A percentile compares a stretch with the other conserved stretches of the same genome.
These are phyloP conservation scores for Sarcophaga peregrina DNA, from an alignment of 1,140 invertebrate genomes.

Conservation along the genomic window DNA sequence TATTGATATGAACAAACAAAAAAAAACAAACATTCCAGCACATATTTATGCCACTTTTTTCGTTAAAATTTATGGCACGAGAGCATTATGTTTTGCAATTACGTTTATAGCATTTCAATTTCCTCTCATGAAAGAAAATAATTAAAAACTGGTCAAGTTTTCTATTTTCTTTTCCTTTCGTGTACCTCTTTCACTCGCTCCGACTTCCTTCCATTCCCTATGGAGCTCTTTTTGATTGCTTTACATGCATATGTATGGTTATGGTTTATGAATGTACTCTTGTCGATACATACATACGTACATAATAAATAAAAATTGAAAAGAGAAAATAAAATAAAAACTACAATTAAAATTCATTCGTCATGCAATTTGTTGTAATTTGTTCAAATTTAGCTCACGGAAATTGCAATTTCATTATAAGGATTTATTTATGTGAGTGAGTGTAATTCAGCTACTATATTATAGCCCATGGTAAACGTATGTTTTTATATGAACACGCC, in stretches of 20 bases:
- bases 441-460: background rate
- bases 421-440: constrained; percentile 14
- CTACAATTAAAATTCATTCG: constrained; percentile 48
- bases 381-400: constrained; percentile 45
- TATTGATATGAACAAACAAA: too few relatives aligned
- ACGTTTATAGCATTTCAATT: constrained; percentile 23
- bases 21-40: too few relatives aligned
- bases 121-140: constrained; percentile 4
- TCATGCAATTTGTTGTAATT: constrained; percentile 49
- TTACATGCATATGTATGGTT: too few relatives aligned
- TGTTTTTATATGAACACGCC: background rate
- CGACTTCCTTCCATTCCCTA: too few relatives aligned
- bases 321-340: background rate
- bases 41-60: too few relatives aligned
- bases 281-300: too few relatives aligned
- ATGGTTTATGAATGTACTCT: too few relatives aligned
- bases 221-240: too few relatives aligned
- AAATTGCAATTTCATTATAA: constrained; percentile 48
- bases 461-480: background rate
- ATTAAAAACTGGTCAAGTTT: constrained; percentile 5
- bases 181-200: too few relatives aligned
- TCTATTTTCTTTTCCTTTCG: background rate
- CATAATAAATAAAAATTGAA: too few relatives aligned
- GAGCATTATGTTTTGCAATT: background rate
- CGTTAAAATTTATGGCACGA: too few relatives aligned